These are phyloP conservation scores for Tauraco hartlaubi DNA, from an alignment of 2,797 vertebrate genomes.

Conservation along the genomic window DNA sequence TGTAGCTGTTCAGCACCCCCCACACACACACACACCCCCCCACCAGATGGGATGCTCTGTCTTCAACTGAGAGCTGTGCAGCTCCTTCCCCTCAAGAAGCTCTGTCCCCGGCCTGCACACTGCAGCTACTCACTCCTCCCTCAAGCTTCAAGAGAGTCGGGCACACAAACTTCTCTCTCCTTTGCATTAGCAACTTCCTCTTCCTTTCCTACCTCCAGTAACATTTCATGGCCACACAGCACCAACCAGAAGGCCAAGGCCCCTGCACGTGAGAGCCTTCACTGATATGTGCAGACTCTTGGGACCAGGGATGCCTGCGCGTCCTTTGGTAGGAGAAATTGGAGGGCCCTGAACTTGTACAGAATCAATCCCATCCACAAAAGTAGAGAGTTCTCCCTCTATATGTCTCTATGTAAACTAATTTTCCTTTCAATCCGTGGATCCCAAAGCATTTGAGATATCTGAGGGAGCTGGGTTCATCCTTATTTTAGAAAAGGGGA, in stretches of 20 bases:
- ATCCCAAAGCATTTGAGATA: not conserved
- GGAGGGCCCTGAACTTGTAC: not conserved
- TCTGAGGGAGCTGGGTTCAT: not conserved
- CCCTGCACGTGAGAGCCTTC: not conserved
- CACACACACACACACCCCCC: no score
- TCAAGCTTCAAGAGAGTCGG: not conserved
- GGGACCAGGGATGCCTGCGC: no score
- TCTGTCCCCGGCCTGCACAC: not conserved
- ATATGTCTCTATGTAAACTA: not conserved
- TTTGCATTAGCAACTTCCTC: not conserved
- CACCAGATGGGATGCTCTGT: not conserved
- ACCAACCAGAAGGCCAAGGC: not conserved
- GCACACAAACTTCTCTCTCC: not conserved
- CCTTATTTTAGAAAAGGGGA: not conserved
- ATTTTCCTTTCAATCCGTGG: not conserved
- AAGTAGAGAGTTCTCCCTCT: not conserved
- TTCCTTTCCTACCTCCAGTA: not conserved
- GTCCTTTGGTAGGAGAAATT: not conserved
- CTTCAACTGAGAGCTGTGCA: not conserved
- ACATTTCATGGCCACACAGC: rapidly evolving
- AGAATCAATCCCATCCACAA: not conserved
- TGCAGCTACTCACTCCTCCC: not conserved
- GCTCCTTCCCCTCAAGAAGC: not conserved
- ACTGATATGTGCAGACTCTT: not conserved
- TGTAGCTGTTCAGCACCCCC: not conserved